Percentiles rank a stretch among this genome's conserved stretches.
phyloP scores from a whole-genome alignment of 2,797 vertebrate species.

The Pangasius sanitwongsei region DNA sequence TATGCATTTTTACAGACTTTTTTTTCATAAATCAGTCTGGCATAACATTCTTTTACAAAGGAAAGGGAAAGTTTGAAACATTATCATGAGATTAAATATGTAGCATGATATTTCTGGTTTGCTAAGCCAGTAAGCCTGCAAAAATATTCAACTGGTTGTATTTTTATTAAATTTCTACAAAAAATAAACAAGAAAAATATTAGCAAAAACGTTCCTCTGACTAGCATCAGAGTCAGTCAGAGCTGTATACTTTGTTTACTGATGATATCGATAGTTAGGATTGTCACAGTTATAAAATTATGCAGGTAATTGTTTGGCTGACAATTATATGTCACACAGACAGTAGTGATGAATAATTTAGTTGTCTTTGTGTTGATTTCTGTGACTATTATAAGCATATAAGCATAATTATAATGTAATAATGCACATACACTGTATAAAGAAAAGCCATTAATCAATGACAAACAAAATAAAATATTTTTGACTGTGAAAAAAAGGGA shows the following conservation, averaged over 20 bases:
- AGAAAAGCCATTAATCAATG: background rate
- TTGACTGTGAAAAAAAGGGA: background rate
- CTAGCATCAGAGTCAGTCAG: background rate
- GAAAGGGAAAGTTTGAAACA: background rate
- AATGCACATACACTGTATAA: background rate
- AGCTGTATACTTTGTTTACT: background rate
- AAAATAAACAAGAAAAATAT: background rate
- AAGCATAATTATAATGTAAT: background rate
- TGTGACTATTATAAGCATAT: background rate
- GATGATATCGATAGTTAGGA: background rate
- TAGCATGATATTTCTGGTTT: background rate
- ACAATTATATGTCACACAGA: background rate
- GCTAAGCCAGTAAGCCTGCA: background rate
- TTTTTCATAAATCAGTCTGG: background rate
- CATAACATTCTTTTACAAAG: background rate
- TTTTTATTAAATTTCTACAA: background rate
- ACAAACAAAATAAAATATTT: background rate
- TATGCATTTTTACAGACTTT: background rate
- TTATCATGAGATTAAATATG: background rate
- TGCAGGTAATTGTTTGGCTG: background rate
- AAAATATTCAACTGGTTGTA: background rate
- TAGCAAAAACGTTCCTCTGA: background rate
- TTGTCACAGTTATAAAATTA: background rate
- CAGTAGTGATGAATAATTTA: background rate
- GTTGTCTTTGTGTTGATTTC: background rate